phyloP scores from a whole-genome alignment of 2,113 vertebrate genomes.

The Otocyon megalotis region DNA sequence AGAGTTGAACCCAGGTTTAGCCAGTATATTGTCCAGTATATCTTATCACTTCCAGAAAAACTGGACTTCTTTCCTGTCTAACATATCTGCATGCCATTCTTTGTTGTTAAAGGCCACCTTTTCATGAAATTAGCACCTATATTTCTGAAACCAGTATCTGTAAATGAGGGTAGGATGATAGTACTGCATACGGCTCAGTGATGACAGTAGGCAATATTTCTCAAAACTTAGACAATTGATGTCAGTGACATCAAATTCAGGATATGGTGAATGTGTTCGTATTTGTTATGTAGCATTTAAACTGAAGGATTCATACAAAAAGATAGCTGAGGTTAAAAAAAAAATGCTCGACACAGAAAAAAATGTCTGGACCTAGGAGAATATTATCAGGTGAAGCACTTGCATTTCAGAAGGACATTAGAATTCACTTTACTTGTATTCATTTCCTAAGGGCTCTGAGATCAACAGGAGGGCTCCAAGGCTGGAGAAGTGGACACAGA shows the following conservation, averaged over 20 bases:
- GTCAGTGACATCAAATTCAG: neutral
- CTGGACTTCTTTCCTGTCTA: neutral
- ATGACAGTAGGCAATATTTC: neutral
- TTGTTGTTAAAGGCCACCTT: neutral
- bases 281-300: neutral
- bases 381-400: rapidly evolving
- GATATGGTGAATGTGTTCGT: neutral
- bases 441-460: neutral
- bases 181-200: rapidly evolving
- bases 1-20: neutral
- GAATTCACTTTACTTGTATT: neutral
- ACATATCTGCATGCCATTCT: too few relatives aligned
- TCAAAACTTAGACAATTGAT: neutral
- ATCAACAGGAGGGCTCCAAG: neutral
- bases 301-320: neutral
- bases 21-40: neutral
- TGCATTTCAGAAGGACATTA: neutral
- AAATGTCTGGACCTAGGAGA: neutral
- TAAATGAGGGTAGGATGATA: neutral
- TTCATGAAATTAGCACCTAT: neutral
- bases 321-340: neutral
- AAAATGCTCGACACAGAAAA: neutral
- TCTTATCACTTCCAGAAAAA: neutral
- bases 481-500: neutral
- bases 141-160: neutral